Base-by-base conservation (phyloP, 1,140 invertebrate species). In the Antheraea pernyi region DNA sequence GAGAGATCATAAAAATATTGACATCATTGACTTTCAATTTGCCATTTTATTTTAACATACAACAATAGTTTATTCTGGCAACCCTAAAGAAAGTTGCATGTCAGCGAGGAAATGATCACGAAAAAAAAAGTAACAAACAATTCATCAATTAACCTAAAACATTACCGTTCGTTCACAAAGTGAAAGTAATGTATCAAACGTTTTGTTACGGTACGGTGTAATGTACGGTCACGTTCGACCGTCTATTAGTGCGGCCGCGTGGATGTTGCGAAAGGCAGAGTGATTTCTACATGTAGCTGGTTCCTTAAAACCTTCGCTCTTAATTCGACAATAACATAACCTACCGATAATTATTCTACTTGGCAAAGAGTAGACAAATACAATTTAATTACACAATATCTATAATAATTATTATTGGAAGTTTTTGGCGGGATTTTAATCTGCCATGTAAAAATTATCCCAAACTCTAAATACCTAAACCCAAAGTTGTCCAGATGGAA, bases 211-310 rank as follows among this genome's bases (percentile, higher is more conserved):
- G 11, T 22, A 65, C 70, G 67, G 75, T 70, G 75, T 77, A 59
- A 74, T 65, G 67, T 66, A 62, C 61, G 67, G 68, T 59, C 69
- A 58, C 37, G 46, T 68, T 68, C 71, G 64, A 71, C 71, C 70
- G 67, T 4, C 39, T 42, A 42, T 8, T 13, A n/a, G 46, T 53
- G 16, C 46, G 16, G 10, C 36, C 36, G 53, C 30, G 63, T 66
- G 64, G 61, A 67, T 48, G 18, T 71, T 71, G 70, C 70, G 65
- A 71, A 71, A 71, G 60, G n/a, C 7, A 46, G 22, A 63, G 22
- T 64, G 65, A 67, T 71, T 71, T 71, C 65, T 42, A 62, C 65
- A 71, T 64, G 22, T 16, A 71, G n/a, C 39, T 13, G 61, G 61
- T 37, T 16, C 46, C 46, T 53, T 53, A 9, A 53, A 53, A 16